A percentile compares a stretch with the other conserved stretches of the same genome.
These are phyloP conservation scores for Chouioia cunea DNA, from an alignment of 2,888 invertebrate genomes.

Conservation along the genomic window DNA sequence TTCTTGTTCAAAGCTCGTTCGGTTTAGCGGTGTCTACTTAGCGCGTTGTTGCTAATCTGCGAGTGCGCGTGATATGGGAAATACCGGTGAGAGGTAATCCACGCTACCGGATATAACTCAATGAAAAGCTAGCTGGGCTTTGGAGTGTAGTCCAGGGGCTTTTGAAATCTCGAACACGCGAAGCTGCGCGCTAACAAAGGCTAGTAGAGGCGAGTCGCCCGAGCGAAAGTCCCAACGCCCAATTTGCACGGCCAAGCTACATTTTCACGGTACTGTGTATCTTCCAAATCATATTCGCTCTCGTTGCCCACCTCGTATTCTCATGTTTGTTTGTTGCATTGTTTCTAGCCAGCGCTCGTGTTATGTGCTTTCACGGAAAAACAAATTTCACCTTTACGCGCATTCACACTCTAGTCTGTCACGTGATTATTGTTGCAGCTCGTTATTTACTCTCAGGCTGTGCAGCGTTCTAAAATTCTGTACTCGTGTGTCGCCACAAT, in stretches of 20 bases:
- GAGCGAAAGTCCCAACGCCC: slow-evolving; percentile 22
- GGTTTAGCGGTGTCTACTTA: too few relatives aligned
- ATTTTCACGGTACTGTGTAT: slow-evolving; percentile 18
- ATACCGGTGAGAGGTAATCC: not conserved
- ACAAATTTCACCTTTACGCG: too few relatives aligned
- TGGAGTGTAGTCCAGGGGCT: not conserved
- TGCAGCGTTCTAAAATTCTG: too few relatives aligned
- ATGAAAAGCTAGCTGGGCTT: slow-evolving; percentile 33
- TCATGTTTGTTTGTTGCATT: slow-evolving; percentile 9
- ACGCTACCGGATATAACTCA: slow-evolving; percentile 1
- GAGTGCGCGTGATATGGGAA: slow-evolving; percentile 24
- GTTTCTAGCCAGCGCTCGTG: not conserved
- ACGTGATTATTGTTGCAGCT: too few relatives aligned
- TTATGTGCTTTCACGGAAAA: too few relatives aligned
- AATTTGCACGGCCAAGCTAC: slow-evolving; percentile 37
- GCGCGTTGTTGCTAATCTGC: too few relatives aligned
- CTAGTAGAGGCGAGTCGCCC: slow-evolving; percentile 31
- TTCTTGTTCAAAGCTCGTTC: too few relatives aligned
- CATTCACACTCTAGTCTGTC: too few relatives aligned
- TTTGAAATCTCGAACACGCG: slow-evolving; percentile 32
- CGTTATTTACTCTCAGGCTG: too few relatives aligned
- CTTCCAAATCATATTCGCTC: slow-evolving; percentile 11
- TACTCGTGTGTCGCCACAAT: too few relatives aligned
- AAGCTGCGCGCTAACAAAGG: slow-evolving; percentile 34
- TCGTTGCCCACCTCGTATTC: not conserved